phyloP scores from a whole-genome alignment of 2,888 invertebrate genomes.

The Sycophila texana region DNA sequence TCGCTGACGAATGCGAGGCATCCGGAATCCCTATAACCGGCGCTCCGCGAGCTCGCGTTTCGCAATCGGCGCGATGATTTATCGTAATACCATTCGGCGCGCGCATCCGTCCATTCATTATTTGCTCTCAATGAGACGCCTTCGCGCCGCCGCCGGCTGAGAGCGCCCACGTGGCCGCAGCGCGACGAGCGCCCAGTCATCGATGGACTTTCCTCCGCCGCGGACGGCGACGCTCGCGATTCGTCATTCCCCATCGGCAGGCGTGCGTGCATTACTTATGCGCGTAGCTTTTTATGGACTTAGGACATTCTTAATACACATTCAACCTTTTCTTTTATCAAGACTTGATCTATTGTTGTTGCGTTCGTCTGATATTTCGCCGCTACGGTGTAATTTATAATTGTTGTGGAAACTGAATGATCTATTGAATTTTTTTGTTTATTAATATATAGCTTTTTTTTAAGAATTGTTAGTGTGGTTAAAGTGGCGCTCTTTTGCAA shows the following conservation, averaged over 20 bases:
- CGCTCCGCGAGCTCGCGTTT: not conserved
- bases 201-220: not conserved
- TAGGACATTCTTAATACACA: not conserved
- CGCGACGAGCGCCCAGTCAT: constrained; percentile 2
- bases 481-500: no score
- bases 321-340: not conserved
- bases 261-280: constrained; percentile 20
- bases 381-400: no score
- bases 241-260: constrained; percentile 39
- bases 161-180: constrained; percentile 30
- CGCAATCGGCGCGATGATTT: constrained; percentile 17
- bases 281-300: not conserved
- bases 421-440: no score
- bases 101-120: constrained; percentile 61
- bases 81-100: constrained; percentile 26
- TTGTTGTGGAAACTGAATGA: no score
- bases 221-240: constrained; percentile 36
- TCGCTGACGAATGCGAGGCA: no score
- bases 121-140: constrained; percentile 60
- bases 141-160: constrained; percentile 40
- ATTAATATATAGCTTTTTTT: no score
- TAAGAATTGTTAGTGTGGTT: no score
- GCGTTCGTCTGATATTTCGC: no score
- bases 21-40: no score
- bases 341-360: no score